phyloP scores from a whole-genome alignment of 1,140 invertebrate genomes.

The Diorhabda sublineata region DNA sequence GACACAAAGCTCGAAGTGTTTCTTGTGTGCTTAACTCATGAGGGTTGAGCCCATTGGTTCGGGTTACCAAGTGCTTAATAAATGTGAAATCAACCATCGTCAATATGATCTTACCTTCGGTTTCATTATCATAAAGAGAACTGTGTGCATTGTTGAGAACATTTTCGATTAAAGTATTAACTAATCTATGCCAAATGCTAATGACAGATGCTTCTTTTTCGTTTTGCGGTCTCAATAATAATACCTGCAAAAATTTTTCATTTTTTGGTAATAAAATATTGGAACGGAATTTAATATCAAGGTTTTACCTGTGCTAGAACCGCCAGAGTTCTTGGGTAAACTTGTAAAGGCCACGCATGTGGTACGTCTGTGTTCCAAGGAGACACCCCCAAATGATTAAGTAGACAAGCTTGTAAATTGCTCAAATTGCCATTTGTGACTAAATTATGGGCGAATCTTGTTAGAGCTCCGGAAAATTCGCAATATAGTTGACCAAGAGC shows the following conservation, averaged over 20 bases:
- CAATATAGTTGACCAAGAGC: conserved; percentile 67
- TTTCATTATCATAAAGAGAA: conserved; percentile 55
- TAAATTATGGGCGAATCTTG: conserved; percentile 80
- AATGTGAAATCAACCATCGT: too few species aligned
- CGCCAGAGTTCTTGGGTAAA: conserved; percentile 74
- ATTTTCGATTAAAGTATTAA: conserved; percentile 81
- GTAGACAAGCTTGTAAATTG: conserved; percentile 65
- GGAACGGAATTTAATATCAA: not conserved
- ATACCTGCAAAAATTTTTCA: conserved; percentile 53
- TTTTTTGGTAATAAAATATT: not conserved
- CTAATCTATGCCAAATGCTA: conserved; percentile 83
- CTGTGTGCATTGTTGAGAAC: conserved; percentile 58
- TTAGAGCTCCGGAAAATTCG: conserved; percentile 73
- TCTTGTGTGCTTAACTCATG: too few species aligned
- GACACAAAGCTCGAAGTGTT: too few species aligned
- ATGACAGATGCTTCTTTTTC: conserved; percentile 86
- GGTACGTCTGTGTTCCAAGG: conserved; percentile 60
- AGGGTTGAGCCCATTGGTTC: too few species aligned
- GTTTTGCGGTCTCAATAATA: conserved; percentile 73
- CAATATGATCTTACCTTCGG: conserved; percentile 55
- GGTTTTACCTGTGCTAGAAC: conserved; percentile 60
- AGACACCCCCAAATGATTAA: conserved; percentile 72
- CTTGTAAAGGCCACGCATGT: conserved; percentile 74
- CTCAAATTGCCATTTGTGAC: conserved; percentile 68
- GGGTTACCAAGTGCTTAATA: too few species aligned